phyloP scores from a whole-genome alignment of 2,888 invertebrate genomes.

The Dusona sp. region DNA sequence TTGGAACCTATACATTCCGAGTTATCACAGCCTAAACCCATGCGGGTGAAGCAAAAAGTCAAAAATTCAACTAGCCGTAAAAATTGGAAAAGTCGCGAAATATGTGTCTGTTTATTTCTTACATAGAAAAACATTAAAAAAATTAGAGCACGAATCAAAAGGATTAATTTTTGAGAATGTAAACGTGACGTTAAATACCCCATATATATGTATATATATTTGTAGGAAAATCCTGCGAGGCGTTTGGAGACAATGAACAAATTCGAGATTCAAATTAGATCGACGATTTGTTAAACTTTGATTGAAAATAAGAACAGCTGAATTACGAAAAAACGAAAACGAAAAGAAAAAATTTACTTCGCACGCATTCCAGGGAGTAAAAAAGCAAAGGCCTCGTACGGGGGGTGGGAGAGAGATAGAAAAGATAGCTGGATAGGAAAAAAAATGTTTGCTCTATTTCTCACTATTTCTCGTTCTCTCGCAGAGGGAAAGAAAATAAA shows the following conservation, averaged over 20 bases:
- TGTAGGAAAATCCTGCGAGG: too few relatives aligned
- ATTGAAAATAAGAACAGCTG: slow-evolving; percentile 58
- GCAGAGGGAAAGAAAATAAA: slow-evolving; percentile 24
- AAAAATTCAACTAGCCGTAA: too few relatives aligned
- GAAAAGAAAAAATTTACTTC: slow-evolving; percentile 17
- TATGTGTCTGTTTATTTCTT: too few relatives aligned
- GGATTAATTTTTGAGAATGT: too few relatives aligned
- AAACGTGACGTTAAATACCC: background rate
- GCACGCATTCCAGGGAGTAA: background rate
- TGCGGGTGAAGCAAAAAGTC: too few relatives aligned
- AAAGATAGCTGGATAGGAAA: slow-evolving; percentile 17
- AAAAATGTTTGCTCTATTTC: slow-evolving; percentile 13
- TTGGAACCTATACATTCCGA: too few relatives aligned
- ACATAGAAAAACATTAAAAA: too few relatives aligned
- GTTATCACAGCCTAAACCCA: too few relatives aligned
- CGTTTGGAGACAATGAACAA: slow-evolving; percentile 14
- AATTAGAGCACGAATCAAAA: too few relatives aligned
- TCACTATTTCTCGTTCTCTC: slow-evolving; percentile 17
- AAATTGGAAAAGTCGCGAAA: too few relatives aligned
- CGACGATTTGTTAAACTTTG: slow-evolving; percentile 61
- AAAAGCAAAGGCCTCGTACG: background rate
- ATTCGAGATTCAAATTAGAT: slow-evolving; percentile 54
- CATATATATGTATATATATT: too few relatives aligned
- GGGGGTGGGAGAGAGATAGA: slow-evolving; percentile 32
- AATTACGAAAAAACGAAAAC: slow-evolving; percentile 10